Percentiles rank a stretch among this genome's conserved stretches.
phyloP scores from a whole-genome alignment of 2,113 vertebrate species.

The Pyxicephalus adspersus region DNA sequence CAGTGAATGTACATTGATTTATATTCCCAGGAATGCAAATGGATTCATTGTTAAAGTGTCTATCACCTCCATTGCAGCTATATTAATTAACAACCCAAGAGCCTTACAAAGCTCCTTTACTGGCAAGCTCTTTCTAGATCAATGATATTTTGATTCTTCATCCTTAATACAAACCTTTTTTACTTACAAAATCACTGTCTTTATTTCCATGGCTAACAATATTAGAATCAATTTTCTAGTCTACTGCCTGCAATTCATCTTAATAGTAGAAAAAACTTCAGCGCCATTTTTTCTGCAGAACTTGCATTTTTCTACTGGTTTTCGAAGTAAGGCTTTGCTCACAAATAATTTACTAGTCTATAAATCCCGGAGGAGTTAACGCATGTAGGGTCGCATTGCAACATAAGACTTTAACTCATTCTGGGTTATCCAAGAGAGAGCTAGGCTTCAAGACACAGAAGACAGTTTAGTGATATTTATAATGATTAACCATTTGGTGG shows the following conservation, averaged over 20 bases:
- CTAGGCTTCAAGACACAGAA: too few species aligned
- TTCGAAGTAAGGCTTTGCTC: slow-evolving; percentile 22
- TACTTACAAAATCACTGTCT: slow-evolving; percentile 9
- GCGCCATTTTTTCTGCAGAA: slow-evolving; percentile 38
- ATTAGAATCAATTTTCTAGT: slow-evolving; percentile 54
- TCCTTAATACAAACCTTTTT: background rate
- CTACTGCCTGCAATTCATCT: slow-evolving; percentile 50
- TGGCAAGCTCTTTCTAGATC: slow-evolving; percentile 14
- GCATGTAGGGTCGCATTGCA: too few species aligned
- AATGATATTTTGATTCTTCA: slow-evolving; percentile 26
- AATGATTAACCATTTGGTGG: too few species aligned
- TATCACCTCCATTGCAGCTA: background rate
- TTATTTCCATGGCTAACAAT: slow-evolving; percentile 44
- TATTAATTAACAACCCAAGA: slow-evolving; percentile 17
- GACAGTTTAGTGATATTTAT: too few species aligned
- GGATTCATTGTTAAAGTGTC: background rate
- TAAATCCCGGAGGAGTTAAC: slow-evolving; percentile 9
- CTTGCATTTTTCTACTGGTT: slow-evolving; percentile 34
- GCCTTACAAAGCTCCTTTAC: background rate
- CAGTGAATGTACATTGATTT: background rate
- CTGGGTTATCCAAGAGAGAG: too few species aligned
- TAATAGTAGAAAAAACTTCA: slow-evolving; percentile 33
- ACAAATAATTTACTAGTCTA: slow-evolving; percentile 27
- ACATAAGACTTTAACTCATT: slow-evolving; percentile 33
- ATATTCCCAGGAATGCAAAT: slow-evolving; percentile 12